Base-by-base conservation (phyloP, 2,113 vertebrate genomes). In the Sakesphorus luctuosus region DNA sequence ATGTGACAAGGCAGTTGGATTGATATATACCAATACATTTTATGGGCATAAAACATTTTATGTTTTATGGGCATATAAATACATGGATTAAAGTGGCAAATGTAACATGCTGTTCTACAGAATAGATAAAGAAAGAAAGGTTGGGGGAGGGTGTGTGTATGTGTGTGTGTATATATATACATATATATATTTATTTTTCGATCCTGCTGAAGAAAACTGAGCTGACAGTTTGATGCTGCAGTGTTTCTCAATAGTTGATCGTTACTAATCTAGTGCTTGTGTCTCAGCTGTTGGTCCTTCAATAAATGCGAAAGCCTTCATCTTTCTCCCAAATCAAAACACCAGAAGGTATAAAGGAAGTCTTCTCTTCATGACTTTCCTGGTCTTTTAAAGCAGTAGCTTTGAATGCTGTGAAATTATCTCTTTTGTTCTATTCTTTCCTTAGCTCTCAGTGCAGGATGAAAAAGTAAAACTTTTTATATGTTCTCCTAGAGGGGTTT, bases 271-370 rank as follows among this genome's bases (percentile, higher is more conserved):
- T 75, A 49, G 40, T 49, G 85, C 43, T 94, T 11, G 4, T 44
- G 49, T 82, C 91, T 80, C 92, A 75, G 89, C 66, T 94, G 80
- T 94, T 87, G 84, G 89, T 91, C 93, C n/a, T 71, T 90, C 79
- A 93, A 31, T 81, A 59, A 92, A 89, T 81, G 50, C 11, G 18
- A 94, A 95, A 84, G 56, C 88, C 36, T 88, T 92, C 52, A n/a
- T 91, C 68, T 63, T 89, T 96, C 44, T 84, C 46, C 62, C 40
- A 65, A 81, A 84, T 87, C 91, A 84, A 76, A 93, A 84, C 38
- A 85, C 18, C 43, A 61, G 58, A 95, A 63, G 58, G 36, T 69
- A 72, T 55, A 92, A 92, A 95, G 66, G 21, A 95, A 49, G 23
- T 53, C 44, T 94, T 84, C 49, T 69, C 84, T 92, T 85, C 96